phyloP scores from a whole-genome alignment of 2,797 vertebrate species.

The Pangasius krempfi region DNA sequence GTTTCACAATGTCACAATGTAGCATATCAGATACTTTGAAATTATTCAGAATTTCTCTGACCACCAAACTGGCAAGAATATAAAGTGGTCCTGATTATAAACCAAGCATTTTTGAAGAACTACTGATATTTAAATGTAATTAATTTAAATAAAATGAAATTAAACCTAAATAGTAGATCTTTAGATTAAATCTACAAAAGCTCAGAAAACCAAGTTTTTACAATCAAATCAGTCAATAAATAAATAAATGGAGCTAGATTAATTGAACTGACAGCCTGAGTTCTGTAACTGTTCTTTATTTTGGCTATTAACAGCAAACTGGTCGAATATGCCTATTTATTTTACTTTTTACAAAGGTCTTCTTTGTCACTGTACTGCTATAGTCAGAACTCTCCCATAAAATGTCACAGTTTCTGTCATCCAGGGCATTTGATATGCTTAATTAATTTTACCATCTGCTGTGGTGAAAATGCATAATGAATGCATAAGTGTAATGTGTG shows the following conservation, averaged over 20 bases:
- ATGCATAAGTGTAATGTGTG: not conserved
- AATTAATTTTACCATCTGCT: not conserved
- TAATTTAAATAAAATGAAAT: not conserved
- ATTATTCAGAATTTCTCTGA: not conserved
- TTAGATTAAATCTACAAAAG: not conserved
- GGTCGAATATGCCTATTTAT: not conserved
- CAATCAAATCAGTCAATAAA: not conserved
- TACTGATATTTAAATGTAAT: not conserved
- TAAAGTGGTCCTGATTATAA: not conserved
- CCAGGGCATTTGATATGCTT: not conserved
- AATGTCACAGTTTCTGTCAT: not conserved
- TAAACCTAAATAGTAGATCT: not conserved
- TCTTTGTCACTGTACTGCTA: not conserved
- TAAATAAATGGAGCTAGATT: not conserved
- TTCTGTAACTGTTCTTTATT: not conserved
- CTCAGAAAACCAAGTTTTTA: not conserved
- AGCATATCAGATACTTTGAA: too few species aligned
- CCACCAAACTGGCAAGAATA: not conserved
- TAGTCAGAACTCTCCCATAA: not conserved
- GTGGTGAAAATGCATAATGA: not conserved
- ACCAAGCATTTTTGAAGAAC: not conserved
- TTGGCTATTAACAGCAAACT: constrained; percentile 1
- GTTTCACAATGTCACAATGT: not conserved
- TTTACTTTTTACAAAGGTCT: not conserved
- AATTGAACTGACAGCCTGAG: not conserved